Conservation (phyloP, 2,797 vertebrate species). For the Cyprinodon diabolis region DNA sequence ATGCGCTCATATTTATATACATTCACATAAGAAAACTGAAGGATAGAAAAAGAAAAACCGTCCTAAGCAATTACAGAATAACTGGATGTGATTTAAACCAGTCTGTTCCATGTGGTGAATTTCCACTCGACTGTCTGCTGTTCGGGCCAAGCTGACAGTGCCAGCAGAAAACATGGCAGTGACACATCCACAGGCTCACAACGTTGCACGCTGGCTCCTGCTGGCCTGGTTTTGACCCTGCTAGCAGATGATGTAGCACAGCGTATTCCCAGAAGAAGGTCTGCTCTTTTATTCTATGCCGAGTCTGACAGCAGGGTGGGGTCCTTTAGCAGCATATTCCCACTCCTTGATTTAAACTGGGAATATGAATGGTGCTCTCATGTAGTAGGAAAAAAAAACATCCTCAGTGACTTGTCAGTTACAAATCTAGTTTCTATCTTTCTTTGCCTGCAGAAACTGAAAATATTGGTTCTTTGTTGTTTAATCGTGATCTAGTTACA, state of each 20-base stretch:
- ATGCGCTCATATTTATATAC: background rate
- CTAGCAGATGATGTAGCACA: slow-evolving; percentile 61
- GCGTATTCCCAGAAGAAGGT: slow-evolving; percentile 61
- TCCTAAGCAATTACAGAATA: slow-evolving; percentile 2
- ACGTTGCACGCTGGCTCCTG: slow-evolving; percentile 38
- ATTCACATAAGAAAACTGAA: background rate
- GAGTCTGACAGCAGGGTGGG: slow-evolving; percentile 55
- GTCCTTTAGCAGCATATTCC: slow-evolving; percentile 61
- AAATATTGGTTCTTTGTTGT: slow-evolving; percentile 20
- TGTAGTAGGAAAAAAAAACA: slow-evolving; percentile 29
- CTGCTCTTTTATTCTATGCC: slow-evolving; percentile 46
- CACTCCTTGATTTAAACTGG: slow-evolving; percentile 65
- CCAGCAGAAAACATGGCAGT: slow-evolving; percentile 33
- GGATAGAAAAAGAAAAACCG: background rate
- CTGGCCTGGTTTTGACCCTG: slow-evolving; percentile 69
- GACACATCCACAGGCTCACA: slow-evolving; percentile 62
- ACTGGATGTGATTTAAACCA: slow-evolving; percentile 1
- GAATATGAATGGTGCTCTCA: slow-evolving; percentile 49
- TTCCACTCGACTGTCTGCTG: slow-evolving; percentile 32
- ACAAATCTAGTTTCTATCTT: slow-evolving; percentile 25
- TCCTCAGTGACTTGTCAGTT: slow-evolving; percentile 29
- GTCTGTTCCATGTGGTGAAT: slow-evolving; percentile 29
- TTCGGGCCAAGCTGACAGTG: slow-evolving; percentile 26
- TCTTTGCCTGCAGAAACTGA: slow-evolving; percentile 15
- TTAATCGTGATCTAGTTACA: slow-evolving; percentile 52